Evolutionary conservation across 2,113 vertebrate genomes (phyloP).

Genomic region (Grammomys surdaster): DNA sequence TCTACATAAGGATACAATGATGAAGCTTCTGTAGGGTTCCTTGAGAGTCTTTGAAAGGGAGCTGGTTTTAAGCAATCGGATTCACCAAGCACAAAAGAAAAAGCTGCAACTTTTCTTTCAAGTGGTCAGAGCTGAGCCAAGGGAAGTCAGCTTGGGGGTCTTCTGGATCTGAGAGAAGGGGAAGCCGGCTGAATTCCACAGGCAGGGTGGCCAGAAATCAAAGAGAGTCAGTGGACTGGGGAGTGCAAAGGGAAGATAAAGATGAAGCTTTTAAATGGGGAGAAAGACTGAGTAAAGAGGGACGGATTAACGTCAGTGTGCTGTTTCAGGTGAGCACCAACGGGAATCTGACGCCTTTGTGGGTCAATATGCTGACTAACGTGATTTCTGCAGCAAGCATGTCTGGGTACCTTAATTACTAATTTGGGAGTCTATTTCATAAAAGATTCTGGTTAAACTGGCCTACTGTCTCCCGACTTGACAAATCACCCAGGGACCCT

Average conservation of each 20-base stretch:
- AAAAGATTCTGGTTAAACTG: neutral
- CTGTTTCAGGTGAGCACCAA: constrained; percentile 2
- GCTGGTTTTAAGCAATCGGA: constrained; percentile 79
- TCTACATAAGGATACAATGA: constrained; percentile 62
- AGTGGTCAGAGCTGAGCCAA: constrained; percentile 62
- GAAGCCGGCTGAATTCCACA: constrained; percentile 52
- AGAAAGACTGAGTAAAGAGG: neutral
- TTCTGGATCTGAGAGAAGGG: constrained; percentile 64
- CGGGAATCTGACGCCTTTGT: neutral
- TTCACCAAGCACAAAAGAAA: constrained; percentile 73
- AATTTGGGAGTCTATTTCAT: neutral
- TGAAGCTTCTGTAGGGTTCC: constrained; percentile 71
- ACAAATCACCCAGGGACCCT: neutral
- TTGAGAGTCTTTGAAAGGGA: constrained; percentile 75
- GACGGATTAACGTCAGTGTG: neutral
- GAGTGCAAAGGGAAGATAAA: constrained; percentile 58
- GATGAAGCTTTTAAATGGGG: neutral
- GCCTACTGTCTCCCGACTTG: neutral
- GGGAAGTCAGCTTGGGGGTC: constrained; percentile 67
- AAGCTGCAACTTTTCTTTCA: constrained; percentile 72
- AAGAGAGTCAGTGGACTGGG: constrained; percentile 46
- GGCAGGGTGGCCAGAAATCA: constrained; percentile 58
- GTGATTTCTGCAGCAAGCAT: constrained; percentile 26
- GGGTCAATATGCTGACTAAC: constrained; percentile 22
- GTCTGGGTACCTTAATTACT: neutral